Evolutionary conservation across 2,888 invertebrate genomes (phyloP).

Genomic region (Perdita meconis): DNA sequence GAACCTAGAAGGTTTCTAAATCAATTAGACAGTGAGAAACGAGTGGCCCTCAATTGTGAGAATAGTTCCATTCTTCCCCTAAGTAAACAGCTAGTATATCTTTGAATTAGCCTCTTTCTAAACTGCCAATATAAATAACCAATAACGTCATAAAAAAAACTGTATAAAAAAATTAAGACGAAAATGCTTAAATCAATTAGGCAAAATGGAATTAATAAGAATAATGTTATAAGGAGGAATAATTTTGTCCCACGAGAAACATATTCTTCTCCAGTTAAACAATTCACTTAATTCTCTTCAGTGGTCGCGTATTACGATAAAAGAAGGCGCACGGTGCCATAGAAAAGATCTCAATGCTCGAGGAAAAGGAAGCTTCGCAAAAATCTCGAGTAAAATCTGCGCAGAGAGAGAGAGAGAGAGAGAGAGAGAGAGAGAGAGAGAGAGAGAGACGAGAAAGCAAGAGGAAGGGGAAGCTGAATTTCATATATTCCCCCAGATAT

Average conservation of each 20-base stretch:
- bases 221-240: no score
- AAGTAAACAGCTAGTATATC: no score
- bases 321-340: neutral
- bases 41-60: no score
- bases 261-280: neutral
- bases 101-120: no score
- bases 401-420: neutral
- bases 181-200: no score
- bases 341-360: neutral
- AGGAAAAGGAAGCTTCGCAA: conserved; percentile 1
- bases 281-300: neutral
- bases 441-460: neutral
- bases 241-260: neutral
- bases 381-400: conserved; percentile 16
- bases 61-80: no score
- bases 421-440: neutral
- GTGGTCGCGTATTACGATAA: neutral
- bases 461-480: conserved; percentile 20
- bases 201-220: no score
- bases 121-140: no score
- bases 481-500: conserved; percentile 64
- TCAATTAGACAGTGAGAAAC: no score
- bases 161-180: no score
- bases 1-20: no score
- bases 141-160: no score